Evolutionary conservation across 2,888 invertebrate genomes (phyloP).

Genomic region (Yponomeuta evonymella): DNA sequence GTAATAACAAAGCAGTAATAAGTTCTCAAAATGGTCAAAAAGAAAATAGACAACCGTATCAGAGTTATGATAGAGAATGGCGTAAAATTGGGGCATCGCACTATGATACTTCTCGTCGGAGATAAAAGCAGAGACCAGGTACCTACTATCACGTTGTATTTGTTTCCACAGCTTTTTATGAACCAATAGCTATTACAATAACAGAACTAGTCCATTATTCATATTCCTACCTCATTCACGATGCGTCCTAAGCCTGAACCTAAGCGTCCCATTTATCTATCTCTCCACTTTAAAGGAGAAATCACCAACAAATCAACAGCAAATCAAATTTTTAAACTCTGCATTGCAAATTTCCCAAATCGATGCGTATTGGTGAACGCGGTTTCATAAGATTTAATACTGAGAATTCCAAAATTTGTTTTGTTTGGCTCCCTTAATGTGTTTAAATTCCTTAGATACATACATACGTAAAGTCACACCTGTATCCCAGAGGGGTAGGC

Average conservation of each 20-base stretch:
- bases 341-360: too few relatives aligned
- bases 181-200: neutral
- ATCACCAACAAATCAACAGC: too few relatives aligned
- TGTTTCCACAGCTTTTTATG: neutral
- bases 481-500: too few relatives aligned
- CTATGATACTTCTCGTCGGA: slow-evolving; percentile 96
- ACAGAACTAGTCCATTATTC: too few relatives aligned
- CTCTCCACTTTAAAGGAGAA: too few relatives aligned
- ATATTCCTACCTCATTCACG: neutral
- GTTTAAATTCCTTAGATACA: too few relatives aligned
- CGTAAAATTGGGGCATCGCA: slow-evolving; percentile 90
- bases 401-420: neutral
- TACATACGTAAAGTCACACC: too few relatives aligned
- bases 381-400: neutral
- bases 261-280: too few relatives aligned
- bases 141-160: slow-evolving; percentile 25
- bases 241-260: too few relatives aligned
- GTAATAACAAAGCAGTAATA: neutral
- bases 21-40: slow-evolving; percentile 84
- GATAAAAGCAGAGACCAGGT: slow-evolving; percentile 98
- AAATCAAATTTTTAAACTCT: too few relatives aligned
- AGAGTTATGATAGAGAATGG: slow-evolving; percentile 98
- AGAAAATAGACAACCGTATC: slow-evolving; percentile 98
- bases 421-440: neutral
- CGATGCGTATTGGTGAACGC: too few relatives aligned